Evolutionary conservation across 2,797 vertebrate genomes (phyloP), one percentile per base, ranked within the genome.

Genomic region (Muscicapa comitata): DNA sequence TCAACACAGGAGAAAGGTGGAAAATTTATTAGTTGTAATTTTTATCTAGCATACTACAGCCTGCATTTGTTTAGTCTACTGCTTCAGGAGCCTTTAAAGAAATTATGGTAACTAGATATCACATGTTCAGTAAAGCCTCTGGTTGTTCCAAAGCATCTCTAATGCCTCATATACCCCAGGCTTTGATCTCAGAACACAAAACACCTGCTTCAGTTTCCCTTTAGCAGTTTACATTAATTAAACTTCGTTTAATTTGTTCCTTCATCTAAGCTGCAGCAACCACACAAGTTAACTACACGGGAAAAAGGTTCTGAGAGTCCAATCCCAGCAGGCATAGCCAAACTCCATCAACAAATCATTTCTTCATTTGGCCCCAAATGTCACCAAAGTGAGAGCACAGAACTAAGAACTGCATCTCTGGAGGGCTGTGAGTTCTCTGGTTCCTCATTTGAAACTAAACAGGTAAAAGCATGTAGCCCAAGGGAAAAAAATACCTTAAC

Each of bases 401-500:
- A 76, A 48, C 5, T 17, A 29, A 54, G 10, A 86, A 7, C 0
- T 16, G 1, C 7, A 9, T 17, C 28, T 50, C 29, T 25, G 1
- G 24, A 71, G 29, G 8, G 17, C 19, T 47, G 8, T 1, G 0
- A 59, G 55, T 13, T 55, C 19, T 38, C 12, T 14, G 10, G 20
- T 29, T 38, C n/a, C 38, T 54, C 43, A 37, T 37, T 43, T 31
- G 25, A 47, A 15, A 72, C 17, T 2, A 10, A 81, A 43, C 7
- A 16, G 9, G 8, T 7, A 38, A 24, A 10, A 51, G 4, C 48
- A 37, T 11, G 28, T 17, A 42, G 19, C 11, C 37, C 35, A 37
- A 37, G 48, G 3, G 1, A 33, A 37, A 54, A 23, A 42, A 51
- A 48, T 2, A 43, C 19, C 18, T 42, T 33, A 10, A 18, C 15